Conservation (phyloP, 2,888 invertebrate species). For the Pomacea canaliculata region DNA sequence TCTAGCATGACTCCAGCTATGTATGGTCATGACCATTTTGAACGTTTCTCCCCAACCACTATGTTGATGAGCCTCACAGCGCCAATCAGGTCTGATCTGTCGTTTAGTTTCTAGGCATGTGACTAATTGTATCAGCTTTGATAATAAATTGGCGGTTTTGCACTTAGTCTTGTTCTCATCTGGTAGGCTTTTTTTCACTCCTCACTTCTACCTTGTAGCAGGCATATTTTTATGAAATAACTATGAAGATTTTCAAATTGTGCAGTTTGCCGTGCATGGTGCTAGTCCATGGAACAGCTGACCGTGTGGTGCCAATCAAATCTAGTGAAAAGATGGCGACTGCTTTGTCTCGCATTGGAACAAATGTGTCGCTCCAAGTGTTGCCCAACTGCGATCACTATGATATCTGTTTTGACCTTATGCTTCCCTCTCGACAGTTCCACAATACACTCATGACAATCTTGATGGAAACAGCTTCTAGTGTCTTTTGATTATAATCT, state of each 20-base stretch:
- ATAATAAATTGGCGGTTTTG: background rate
- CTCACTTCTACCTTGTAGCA: too few relatives aligned
- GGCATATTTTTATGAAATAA: background rate
- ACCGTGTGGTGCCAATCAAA: conserved; percentile 57
- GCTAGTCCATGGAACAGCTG: conserved; percentile 62
- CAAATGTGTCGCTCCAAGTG: conserved; percentile 51
- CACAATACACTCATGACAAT: conserved; percentile 19
- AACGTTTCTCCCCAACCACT: conserved; percentile 61
- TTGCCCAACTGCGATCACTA: conserved; percentile 63
- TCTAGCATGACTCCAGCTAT: conserved; percentile 64
- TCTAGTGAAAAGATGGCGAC: conserved; percentile 55
- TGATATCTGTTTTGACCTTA: conserved; percentile 62
- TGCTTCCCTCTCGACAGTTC: conserved; percentile 36
- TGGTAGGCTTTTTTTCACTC: too few relatives aligned
- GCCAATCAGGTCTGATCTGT: conserved; percentile 46
- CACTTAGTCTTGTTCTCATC: too few relatives aligned
- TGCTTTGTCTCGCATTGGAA: conserved; percentile 50
- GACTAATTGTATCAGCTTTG: background rate
- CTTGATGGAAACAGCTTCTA: conserved; percentile 20
- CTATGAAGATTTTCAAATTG: background rate
- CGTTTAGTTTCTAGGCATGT: too few relatives aligned
- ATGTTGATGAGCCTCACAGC: conserved; percentile 50
- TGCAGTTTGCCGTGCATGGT: conserved; percentile 62
- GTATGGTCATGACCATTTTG: conserved; percentile 65
- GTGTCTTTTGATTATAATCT: conserved; percentile 12